Evolutionary conservation across 2,888 invertebrate genomes (phyloP), one percentile per base, ranked within the genome.

Genomic region (Ganaspis brasiliensis): DNA sequence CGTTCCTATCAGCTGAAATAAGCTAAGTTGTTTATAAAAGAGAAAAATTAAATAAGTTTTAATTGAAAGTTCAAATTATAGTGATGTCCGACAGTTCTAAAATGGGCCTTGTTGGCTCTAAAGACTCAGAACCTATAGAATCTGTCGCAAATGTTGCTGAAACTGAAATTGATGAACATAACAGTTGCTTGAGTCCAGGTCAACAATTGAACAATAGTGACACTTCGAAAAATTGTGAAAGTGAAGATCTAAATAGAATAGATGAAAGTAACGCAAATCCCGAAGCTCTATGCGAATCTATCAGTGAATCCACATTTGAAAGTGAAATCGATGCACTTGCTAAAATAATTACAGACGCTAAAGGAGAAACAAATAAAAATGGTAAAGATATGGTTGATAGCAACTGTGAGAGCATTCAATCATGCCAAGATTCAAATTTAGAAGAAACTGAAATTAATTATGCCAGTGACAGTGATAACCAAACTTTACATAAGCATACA

Each of bases 251-350:
- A 49, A 49, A 16, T 26, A 24, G 12, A 14, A 26, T n/a, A 12
- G 52, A n/a, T 52, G n/a, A 45, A 12, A 49, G 8, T 49, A 40
- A 26, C 31, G 26, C 24, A 12, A 71, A 9, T 9, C 12, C 49
- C 2, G 6, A 1, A 19, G 49, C 24, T 49, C 49, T 16, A 16
- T 70, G 85, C 0, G 85, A 83, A 37, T 81, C 86, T 0, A 84
- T 85, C 1, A 81, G 82, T 9, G 91, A 91, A 56, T 90, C 88
- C 16, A 89, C 90, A 1, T 75, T 90, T 8, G 89, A 91, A 73
- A 89, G 91, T 77, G 87, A 91, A 82, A 88, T 91, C 67, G 88
- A 88, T 72, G 88, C 89, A 57, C 80, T 92, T 63, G 87, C 92
- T 71, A 85, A 89, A 75, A 87, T 91, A 61, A 90, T 89, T 61